Evolutionary conservation across 2,888 invertebrate genomes (phyloP), one percentile per base, ranked within the genome.

Genomic region (Suillia variegata): DNA sequence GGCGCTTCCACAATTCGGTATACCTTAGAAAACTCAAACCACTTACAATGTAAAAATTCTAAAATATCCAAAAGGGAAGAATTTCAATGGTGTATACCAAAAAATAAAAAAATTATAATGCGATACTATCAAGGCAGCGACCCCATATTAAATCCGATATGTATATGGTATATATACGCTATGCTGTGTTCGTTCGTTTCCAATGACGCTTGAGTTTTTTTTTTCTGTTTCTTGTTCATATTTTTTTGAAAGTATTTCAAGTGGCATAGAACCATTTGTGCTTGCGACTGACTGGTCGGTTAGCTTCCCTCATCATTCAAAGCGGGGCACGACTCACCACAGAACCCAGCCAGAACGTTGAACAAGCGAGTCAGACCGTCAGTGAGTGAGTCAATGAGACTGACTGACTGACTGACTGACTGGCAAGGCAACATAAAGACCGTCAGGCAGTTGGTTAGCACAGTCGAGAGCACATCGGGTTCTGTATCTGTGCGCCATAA

Each of bases 281-380:
- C 12, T 26, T 22, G 45, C 42, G 26, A 49, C 45, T 58, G n/a
- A 48, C 38, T 50, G 53, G 54, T 47, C 20, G n/a, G n/a, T n/a
- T n/a, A n/a, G 17, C 38, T 47, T 54, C 50, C 54, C 45, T 20
- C 45, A 13, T 8, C 20, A 18, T 45, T 45, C 20, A 15, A 53
- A 54, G 53, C 52, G 56, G n/a, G 55, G 59, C 55, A 60, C n/a
- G n/a, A n/a, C 62, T 61, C 54, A 60, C 58, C 58, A 48, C 21
- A 61, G 59, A 59, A 59, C 61, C 59, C 60, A 4, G 59, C 52
- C 59, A 59, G 55, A 45, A n/a, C n/a, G n/a, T n/a, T n/a, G n/a
- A n/a, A n/a, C 20, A 5, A 20, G 10, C 45, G 20, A 20, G 18
- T 38, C 6, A 20, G 45, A 18, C 18, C 18, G 20, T n/a, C n/a